Percentiles rank a stretch among this genome's conserved stretches.
Conservation (phyloP, 2,888 invertebrate species). For the Diadromus collaris region DNA sequence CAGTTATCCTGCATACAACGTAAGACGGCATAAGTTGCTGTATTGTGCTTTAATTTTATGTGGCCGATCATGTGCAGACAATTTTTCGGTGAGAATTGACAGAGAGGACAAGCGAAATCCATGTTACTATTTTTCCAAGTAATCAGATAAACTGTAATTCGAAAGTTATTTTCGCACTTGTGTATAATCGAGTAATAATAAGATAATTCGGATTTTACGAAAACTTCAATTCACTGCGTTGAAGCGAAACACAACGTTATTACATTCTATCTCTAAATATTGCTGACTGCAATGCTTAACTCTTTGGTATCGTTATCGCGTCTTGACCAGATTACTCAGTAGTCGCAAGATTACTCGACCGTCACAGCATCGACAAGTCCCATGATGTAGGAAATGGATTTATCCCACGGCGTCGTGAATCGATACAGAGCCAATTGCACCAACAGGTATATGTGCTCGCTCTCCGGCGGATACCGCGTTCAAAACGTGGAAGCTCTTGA, state of each 20-base stretch:
- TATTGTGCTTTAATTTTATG: conserved; percentile 44
- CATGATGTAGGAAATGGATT: conserved; percentile 1
- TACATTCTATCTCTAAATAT: too few relatives aligned
- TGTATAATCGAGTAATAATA: not conserved
- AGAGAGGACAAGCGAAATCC: conserved; percentile 41
- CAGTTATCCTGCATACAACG: conserved; percentile 39
- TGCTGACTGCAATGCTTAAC: not conserved
- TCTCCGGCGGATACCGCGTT: conserved; percentile 8
- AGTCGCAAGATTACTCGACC: not conserved
- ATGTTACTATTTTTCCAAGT: not conserved
- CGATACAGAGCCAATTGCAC: conserved; percentile 14
- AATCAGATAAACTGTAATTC: not conserved
- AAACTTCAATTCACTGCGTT: not conserved
- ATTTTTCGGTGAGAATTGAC: conserved; percentile 28
- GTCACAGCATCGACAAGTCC: conserved; percentile 3
- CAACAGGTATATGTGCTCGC: conserved; percentile 1
- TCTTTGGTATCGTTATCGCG: conserved; percentile 1
- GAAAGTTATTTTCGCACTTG: not conserved
- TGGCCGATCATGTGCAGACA: conserved; percentile 18
- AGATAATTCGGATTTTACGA: not conserved
- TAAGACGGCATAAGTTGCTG: conserved; percentile 16
- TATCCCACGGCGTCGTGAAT: conserved; percentile 7
- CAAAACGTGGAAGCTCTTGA: conserved; percentile 23
- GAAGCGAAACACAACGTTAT: not conserved
- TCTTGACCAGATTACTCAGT: not conserved